Evolutionary conservation across 2,888 invertebrate species (phyloP).

Genomic region (Halictus ligatus): DNA sequence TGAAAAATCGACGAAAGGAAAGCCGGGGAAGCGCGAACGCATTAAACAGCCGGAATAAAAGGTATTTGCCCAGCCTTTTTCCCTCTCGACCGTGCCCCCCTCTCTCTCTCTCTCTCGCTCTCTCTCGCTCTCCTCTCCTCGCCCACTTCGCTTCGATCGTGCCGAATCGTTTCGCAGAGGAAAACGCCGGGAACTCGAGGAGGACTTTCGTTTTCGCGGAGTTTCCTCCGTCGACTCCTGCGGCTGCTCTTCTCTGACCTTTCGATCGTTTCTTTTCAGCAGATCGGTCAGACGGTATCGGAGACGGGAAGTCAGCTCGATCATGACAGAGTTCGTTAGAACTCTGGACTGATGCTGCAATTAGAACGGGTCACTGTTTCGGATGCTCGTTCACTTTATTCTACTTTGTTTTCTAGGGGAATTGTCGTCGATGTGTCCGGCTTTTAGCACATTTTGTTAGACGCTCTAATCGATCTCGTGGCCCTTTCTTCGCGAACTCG

Average conservation of each 20-base stretch:
- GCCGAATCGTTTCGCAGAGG: background rate
- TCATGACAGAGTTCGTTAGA: background rate
- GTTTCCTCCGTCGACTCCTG: background rate
- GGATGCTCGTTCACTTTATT: too few species aligned
- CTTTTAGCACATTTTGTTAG: too few species aligned
- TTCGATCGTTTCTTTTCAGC: background rate
- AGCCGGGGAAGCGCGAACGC: background rate
- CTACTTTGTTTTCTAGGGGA: too few species aligned
- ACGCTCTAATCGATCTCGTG: too few species aligned
- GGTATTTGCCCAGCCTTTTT: conserved; percentile 9
- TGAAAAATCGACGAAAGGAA: background rate
- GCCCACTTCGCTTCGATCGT: background rate
- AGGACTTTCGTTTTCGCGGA: background rate
- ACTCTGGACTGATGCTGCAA: background rate
- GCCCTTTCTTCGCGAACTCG: too few species aligned
- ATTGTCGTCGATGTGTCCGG: too few species aligned
- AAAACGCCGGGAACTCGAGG: background rate
- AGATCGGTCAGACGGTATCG: background rate
- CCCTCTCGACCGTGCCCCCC: background rate
- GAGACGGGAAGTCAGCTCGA: background rate
- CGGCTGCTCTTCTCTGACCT: background rate
- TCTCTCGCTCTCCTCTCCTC: background rate
- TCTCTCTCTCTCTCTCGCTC: background rate
- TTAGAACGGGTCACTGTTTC: background rate
- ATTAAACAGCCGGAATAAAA: conserved; percentile 1